Evolutionary conservation across 1,140 invertebrate species (phyloP), one percentile per base, ranked within the genome.

Genomic region (Tetramorium simillimum): DNA sequence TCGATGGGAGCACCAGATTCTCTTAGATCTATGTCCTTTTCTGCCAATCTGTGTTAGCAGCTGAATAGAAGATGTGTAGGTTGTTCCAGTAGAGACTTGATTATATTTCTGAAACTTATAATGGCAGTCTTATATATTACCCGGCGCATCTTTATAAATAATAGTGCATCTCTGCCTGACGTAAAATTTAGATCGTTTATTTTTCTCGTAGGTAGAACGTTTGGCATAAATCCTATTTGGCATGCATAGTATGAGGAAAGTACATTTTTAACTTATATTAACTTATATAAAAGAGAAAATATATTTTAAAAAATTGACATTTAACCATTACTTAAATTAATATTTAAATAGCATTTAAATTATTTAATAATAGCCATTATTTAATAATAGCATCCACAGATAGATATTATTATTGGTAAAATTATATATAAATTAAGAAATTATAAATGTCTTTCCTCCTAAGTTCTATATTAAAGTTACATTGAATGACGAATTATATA

Each of bases 161-260:
- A 89, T 94, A 94, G 93, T 94, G 94, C 93, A 94, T 94, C 92
- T 92, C 67, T 94, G 93, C 92, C 91, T 94, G 93, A 88, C 89
- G 88, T 90, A 73, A 91, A 70, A 86, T 67, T 91, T 92, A 90
- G 86, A 91, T 81, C 58, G 16, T 72, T 78, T 89, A 43, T 89
- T 91, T 87, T 92, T 89, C 90, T 81, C 80, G 89, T 92, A 93
- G 87, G 86, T 93, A 93, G 92, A 91, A 51, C 37, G 76, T 88
- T 88, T 87, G 86, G 58, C 46, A 69, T 82, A 86, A 56, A 90
- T 60, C 16, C 67, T 72, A 70, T 87, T 63, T 70, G 46, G 85
- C 56, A 76, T 73, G 75, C 80, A 82, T 70, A 28, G 80, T 62
- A 85, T 80, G 88, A 88, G 49, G 72, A 60, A 60, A 63, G 85